Evolutionary conservation across 2,113 vertebrate species (phyloP).

Genomic region (Ageneiosus marmoratus): DNA sequence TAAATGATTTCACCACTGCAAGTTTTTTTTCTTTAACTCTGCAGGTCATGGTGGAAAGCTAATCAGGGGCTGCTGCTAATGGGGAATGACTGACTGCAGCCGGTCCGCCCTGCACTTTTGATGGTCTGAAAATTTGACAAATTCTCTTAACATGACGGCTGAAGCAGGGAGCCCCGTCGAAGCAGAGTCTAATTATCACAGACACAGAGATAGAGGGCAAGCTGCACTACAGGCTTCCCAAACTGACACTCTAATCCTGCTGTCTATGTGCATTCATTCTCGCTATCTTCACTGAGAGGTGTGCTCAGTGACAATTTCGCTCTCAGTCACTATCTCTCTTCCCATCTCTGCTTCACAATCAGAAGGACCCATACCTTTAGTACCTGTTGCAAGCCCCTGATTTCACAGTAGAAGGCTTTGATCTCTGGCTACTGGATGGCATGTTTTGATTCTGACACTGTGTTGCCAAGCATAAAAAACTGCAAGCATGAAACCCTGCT

Average conservation of each 20-base stretch:
- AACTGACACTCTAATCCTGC: slow-evolving; percentile 65
- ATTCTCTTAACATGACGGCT: slow-evolving; percentile 68
- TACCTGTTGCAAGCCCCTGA: slow-evolving; percentile 59
- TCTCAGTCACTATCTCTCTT: slow-evolving; percentile 25
- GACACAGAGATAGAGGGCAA: slow-evolving; percentile 36
- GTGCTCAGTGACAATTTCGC: slow-evolving; percentile 31
- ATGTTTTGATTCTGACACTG: slow-evolving; percentile 58
- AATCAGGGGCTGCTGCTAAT: slow-evolving; percentile 69
- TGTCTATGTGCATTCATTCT: slow-evolving; percentile 60
- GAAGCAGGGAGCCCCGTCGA: slow-evolving; percentile 66
- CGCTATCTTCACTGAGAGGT: slow-evolving; percentile 25
- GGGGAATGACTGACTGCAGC: slow-evolving; percentile 74
- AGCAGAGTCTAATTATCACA: slow-evolving; percentile 70
- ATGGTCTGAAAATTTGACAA: slow-evolving; percentile 71
- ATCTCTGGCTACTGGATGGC: slow-evolving; percentile 58
- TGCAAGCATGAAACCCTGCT: slow-evolving; percentile 58
- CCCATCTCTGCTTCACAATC: slow-evolving; percentile 56
- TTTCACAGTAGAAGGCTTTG: slow-evolving; percentile 61
- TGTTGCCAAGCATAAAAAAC: slow-evolving; percentile 50
- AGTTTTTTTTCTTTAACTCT: slow-evolving; percentile 59
- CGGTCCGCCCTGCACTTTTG: slow-evolving; percentile 64
- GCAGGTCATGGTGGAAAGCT: slow-evolving; percentile 66
- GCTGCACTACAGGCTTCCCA: slow-evolving; percentile 59
- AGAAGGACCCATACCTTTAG: slow-evolving; percentile 59
- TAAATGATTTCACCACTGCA: slow-evolving; percentile 71